Percentiles rank a stretch among this genome's conserved stretches.
phyloP scores from a whole-genome alignment of 2,888 invertebrate genomes.

The Drosophila lutescens region DNA sequence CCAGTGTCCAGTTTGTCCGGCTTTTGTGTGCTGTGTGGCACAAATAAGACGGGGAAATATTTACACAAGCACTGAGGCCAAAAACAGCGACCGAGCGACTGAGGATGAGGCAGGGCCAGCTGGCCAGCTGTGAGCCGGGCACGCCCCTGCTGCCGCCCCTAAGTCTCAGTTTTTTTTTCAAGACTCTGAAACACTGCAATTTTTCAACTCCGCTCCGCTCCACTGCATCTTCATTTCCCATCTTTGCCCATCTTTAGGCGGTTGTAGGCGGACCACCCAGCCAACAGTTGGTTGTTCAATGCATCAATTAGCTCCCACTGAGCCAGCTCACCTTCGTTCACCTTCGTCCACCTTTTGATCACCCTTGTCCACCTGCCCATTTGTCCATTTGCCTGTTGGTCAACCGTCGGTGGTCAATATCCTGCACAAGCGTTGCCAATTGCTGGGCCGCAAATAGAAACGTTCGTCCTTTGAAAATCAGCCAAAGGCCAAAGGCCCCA shows the following conservation, averaged over 20 bases:
- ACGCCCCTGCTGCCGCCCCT: constrained; percentile 59
- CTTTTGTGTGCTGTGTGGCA: constrained; percentile 61
- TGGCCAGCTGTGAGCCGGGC: constrained; percentile 50
- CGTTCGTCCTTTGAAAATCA: constrained; percentile 16
- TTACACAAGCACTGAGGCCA: constrained; percentile 62
- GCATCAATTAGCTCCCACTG: constrained; percentile 72
- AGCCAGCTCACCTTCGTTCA: constrained; percentile 29
- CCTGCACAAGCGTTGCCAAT: constrained; percentile 46
- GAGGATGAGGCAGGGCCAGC: constrained; percentile 16
- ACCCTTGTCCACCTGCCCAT: background rate
- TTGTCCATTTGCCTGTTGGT: constrained; percentile 17
- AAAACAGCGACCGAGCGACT: background rate
- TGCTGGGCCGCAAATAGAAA: constrained; percentile 49
- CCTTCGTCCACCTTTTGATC: constrained; percentile 8
- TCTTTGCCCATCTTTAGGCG: constrained; percentile 16
- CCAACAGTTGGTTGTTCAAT: constrained; percentile 31
- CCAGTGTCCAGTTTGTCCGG: constrained; percentile 11
- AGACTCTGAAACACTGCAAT: constrained; percentile 44
- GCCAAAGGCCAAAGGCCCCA: constrained; percentile 17
- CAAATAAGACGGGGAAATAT: constrained; percentile 75
- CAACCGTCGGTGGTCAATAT: constrained; percentile 39
- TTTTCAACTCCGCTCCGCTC: constrained; percentile 63
- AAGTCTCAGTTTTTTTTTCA: constrained; percentile 20
- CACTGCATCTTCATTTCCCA: constrained; percentile 30
- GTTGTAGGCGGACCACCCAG: constrained; percentile 65